These are phyloP conservation scores for Pangasianodon gigas DNA, from an alignment of 2,113 vertebrate species.

Conservation along the genomic window DNA sequence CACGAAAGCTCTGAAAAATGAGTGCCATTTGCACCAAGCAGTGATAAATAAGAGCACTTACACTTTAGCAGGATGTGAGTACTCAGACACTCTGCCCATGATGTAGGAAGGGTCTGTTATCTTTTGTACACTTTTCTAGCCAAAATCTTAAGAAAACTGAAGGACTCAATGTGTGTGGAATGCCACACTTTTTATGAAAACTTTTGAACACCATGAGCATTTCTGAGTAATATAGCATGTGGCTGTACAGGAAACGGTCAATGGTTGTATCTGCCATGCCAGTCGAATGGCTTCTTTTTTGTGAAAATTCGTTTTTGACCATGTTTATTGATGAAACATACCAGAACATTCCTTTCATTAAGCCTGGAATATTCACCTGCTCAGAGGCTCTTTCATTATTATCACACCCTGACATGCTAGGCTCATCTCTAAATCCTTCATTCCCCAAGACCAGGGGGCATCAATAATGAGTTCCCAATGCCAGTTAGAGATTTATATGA, in stretches of 20 bases:
- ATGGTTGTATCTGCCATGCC: not conserved
- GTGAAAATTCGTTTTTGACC: not conserved
- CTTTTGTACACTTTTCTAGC: not conserved
- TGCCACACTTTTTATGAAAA: not conserved
- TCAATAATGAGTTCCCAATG: constrained; percentile 31
- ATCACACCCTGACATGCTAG: not conserved
- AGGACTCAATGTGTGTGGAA: not conserved
- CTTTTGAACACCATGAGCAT: not conserved
- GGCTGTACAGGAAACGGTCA: not conserved
- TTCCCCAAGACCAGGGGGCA: not conserved
- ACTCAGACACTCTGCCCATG: not conserved
- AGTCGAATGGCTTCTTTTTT: not conserved
- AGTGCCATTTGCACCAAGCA: constrained; percentile 17
- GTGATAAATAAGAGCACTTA: constrained; percentile 41
- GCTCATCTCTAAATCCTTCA: constrained; percentile 10
- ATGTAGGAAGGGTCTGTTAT: not conserved
- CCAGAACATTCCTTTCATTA: not conserved
- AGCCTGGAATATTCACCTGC: constrained; percentile 27
- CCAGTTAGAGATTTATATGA: constrained; percentile 42
- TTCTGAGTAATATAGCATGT: not conserved
- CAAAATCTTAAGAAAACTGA: not conserved
- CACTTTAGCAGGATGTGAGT: constrained; percentile 17
- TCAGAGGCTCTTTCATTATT: not conserved
- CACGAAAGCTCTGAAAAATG: constrained; percentile 25
- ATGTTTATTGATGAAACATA: not conserved